Conservation (phyloP, 2,888 invertebrate genomes). For the Napeogenes sylphis region DNA sequence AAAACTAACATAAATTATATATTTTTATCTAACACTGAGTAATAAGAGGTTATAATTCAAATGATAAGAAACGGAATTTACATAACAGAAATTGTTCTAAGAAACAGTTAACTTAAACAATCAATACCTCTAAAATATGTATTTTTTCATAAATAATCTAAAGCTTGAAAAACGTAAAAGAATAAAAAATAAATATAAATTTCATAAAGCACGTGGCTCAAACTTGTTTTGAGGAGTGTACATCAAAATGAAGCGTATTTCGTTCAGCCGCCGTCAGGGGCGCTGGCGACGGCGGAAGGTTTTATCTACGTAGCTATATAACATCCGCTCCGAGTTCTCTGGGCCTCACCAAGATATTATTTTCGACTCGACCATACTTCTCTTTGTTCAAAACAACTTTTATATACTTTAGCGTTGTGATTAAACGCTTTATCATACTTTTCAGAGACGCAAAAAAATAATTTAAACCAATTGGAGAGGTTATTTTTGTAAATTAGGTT, state of each 20-base stretch:
- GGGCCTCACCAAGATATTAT: slow-evolving; percentile 70
- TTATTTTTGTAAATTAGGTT: slow-evolving; percentile 44
- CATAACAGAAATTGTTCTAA: no score
- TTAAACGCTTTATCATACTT: slow-evolving; percentile 53
- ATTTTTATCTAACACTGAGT: no score
- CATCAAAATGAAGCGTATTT: slow-evolving; percentile 68
- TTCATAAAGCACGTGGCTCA: slow-evolving; percentile 34
- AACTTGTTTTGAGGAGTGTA: slow-evolving; percentile 61
- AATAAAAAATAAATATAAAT: slow-evolving; percentile 35
- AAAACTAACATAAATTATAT: not conserved
- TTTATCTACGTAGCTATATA: slow-evolving; percentile 77
- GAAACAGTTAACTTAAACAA: no score
- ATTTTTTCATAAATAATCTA: no score
- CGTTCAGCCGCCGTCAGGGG: slow-evolving; percentile 62
- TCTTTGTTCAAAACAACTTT: slow-evolving; percentile 73
- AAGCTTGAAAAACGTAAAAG: slow-evolving; percentile 10
- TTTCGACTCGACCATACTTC: slow-evolving; percentile 63
- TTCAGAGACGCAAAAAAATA: slow-evolving; percentile 44
- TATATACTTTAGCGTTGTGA: slow-evolving; percentile 55
- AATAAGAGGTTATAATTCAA: no score
- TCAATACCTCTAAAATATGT: no score
- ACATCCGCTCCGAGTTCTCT: slow-evolving; percentile 70
- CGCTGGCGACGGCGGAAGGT: slow-evolving; percentile 75
- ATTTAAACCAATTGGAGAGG: slow-evolving; percentile 49
- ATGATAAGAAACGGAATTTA: no score